phyloP scores from a whole-genome alignment of 1,140 invertebrate genomes.

The Pararge aegeria region DNA sequence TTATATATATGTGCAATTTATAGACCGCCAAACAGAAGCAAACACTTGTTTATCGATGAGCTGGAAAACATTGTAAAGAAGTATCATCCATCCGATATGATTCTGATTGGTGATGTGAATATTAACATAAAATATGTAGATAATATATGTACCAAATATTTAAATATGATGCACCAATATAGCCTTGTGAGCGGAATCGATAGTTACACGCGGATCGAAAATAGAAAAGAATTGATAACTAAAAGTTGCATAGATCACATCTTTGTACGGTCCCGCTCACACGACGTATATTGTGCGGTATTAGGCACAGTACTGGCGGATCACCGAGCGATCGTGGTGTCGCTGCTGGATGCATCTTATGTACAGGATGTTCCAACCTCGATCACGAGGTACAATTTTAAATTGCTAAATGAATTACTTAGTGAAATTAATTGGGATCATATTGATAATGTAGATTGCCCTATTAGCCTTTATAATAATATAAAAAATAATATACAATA shows the following conservation, averaged over 20 bases:
- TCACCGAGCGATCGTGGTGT: conserved; percentile 11
- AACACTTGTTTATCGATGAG: conserved; percentile 22
- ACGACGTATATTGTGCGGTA: conserved; percentile 18
- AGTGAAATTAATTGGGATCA: not conserved
- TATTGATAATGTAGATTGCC: not conserved
- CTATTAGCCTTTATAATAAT: not conserved
- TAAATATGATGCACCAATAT: conserved; percentile 8
- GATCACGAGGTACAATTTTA: not conserved
- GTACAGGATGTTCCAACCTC: conserved; percentile 11
- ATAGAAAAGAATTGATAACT: conserved; percentile 4
- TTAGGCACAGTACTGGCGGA: conserved; percentile 22
- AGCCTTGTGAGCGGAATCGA: conserved; percentile 21
- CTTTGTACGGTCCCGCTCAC: conserved; percentile 11
- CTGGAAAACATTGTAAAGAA: conserved; percentile 9
- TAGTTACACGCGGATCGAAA: conserved; percentile 21
- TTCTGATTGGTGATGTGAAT: conserved; percentile 21
- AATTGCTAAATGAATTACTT: not conserved
- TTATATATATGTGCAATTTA: conserved; percentile 12
- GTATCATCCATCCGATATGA: not conserved
- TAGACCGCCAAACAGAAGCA: conserved; percentile 14
- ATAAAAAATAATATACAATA: not conserved
- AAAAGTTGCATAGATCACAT: conserved; percentile 29
- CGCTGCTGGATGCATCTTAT: not conserved
- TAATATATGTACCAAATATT: conserved; percentile 18
- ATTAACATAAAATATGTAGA: conserved; percentile 17